Evolutionary conservation across 2,888 invertebrate genomes (phyloP), one percentile per base, ranked within the genome.

Genomic region (Onthophagus sagittarius): DNA sequence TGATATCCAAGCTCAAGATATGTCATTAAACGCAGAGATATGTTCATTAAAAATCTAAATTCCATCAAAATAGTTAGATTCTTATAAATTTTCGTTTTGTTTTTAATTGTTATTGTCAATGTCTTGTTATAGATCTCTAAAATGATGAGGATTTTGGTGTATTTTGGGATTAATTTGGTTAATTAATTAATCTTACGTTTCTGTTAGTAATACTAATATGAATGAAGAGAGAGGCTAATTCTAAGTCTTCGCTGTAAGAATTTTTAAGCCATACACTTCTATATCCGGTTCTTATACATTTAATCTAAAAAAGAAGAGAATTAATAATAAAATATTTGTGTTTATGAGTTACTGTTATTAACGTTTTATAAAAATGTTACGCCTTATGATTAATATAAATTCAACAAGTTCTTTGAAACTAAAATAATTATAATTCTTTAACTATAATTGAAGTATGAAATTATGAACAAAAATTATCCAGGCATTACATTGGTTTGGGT

Each of bases 201-300:
- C 85, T 84, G 79, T 87, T 88, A 80, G 85, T 88, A 75, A 94
- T 90, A 79, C 89, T 89, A 71, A 95, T 89, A 83, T 96, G 93
- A 64, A 99, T 91, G 73, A 99, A 88, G 14, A 99, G 87, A 0
- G 97, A 93, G 0, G 97, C 93, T 72, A 99, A 87, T 85, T 99
- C 99, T 70, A 98, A 86, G 80, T 96, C 95, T 86, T 99, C 98
- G 76, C 95, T 96, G 84, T 89, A 95, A 39, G 92, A 94, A 85
- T 99, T 99, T 78, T 91, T 93, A 73, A 99, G 87, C 7, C 93
- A 93, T 13, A 99, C 92, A 84, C 98, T 97, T 73, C 99, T 90
- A 85, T 93, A 98, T 0, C 99, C 98, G 75, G 91, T 90, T 72
- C 94, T 89, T 33, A 96, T 86, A 81, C 94, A 94, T 73, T 89